Evolutionary conservation across 1,140 invertebrate species (phyloP), one percentile per base, ranked within the genome.

Genomic region (Trichonephila clavata): DNA sequence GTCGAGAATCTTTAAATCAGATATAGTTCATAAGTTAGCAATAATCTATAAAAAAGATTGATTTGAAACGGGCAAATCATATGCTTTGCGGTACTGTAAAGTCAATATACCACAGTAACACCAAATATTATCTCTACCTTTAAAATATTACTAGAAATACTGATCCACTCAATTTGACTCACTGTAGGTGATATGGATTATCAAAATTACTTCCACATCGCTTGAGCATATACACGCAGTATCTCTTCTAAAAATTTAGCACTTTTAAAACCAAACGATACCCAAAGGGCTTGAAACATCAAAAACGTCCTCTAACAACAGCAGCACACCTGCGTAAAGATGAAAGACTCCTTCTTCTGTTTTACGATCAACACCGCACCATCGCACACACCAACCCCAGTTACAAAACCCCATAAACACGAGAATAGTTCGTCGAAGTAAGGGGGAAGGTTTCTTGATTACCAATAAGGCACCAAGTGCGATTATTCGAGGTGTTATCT

Each of bases 401-500:
- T 71, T 71, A 71, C 68, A 43, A 80, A 90, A 80, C 87, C 87
- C 68, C 87, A 90, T 90, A 90, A 90, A 90, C 87, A 80, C 87
- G 68, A 27, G 87, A 57, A 57, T 20, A 61, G 86, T n/a, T 10
- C 63, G 63, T 65, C 63, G 63, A 65, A 65, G 86, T 57, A 63
- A 39, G 63, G 14, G 63, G 63, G 21, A 71, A 88, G 86, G 27
- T 71, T 43, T 68, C 88, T 90, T 90, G 88, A 90, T 90, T 90
- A 80, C 88, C 88, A 90, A 90, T 90, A 90, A 90, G 88, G 88
- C 65, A 80, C 39, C 68, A 50, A 32, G 88, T 50, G 88, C 57
- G 88, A 90, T 90, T 90, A 90, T 90, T 80, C 68, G 65, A 24
- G 43, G 65, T 68, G 68, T 90, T 90, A 90, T 90, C 88, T 90